Conservation (phyloP, 2,113 vertebrate genomes). For the Vireo altiloquus region DNA sequence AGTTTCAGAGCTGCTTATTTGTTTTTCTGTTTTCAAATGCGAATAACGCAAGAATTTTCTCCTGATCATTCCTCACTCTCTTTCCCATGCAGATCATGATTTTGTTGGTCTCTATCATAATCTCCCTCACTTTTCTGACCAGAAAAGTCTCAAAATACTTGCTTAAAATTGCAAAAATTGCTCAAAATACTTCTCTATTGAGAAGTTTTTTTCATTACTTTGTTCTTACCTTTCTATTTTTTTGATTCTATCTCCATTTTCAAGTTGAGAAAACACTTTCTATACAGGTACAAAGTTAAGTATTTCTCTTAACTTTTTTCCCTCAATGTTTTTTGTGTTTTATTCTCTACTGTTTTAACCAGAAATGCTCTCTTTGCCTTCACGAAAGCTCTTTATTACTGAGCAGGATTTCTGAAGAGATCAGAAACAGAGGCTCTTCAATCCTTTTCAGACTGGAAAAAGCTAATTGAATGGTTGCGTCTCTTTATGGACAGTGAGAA, state of each 20-base stretch:
- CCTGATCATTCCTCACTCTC: background rate
- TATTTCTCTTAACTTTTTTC: background rate
- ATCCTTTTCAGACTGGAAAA: background rate
- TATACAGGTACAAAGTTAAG: background rate
- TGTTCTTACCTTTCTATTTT: background rate
- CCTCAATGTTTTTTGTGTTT: rapidly evolving
- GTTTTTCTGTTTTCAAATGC: background rate
- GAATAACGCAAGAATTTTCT: background rate
- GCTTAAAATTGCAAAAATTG: background rate
- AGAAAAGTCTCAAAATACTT: background rate
- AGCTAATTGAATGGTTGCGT: background rate
- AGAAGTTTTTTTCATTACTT: background rate
- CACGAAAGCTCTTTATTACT: background rate
- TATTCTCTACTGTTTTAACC: background rate
- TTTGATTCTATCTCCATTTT: background rate
- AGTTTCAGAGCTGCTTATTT: background rate
- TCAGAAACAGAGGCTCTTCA: background rate
- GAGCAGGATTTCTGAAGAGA: background rate
- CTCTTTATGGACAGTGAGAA: background rate
- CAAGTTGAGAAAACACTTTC: background rate
- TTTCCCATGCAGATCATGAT: background rate
- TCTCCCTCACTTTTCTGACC: background rate
- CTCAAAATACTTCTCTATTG: background rate
- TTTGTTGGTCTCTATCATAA: background rate
- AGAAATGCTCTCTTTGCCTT: background rate